Percentiles rank a stretch among this genome's conserved stretches.
These are phyloP conservation scores for Spilarctia lutea DNA, from an alignment of 2,888 invertebrate species.

Conservation along the genomic window DNA sequence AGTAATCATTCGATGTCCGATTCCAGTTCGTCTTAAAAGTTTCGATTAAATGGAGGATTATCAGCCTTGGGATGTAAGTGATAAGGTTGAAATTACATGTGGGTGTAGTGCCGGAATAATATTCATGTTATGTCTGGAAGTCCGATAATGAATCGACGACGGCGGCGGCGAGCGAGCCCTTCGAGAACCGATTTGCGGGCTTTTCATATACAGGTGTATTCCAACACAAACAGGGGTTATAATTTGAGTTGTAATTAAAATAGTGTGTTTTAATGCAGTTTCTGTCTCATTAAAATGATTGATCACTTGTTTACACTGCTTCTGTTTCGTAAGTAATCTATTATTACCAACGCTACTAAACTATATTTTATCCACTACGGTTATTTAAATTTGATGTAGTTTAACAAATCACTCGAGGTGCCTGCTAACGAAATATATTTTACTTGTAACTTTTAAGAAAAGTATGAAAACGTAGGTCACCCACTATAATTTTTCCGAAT, in stretches of 20 bases:
- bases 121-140: slow-evolving; percentile 77
- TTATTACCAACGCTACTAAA: not conserved
- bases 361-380: not conserved
- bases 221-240: slow-evolving; percentile 55
- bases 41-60: slow-evolving; percentile 45
- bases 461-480: not conserved
- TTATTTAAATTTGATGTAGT: not conserved
- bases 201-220: slow-evolving; percentile 64
- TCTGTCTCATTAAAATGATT: slow-evolving; percentile 43
- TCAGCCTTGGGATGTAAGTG: slow-evolving; percentile 36
- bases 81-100: slow-evolving; percentile 51
- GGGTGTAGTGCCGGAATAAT: slow-evolving; percentile 57
- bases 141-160: slow-evolving; percentile 82
- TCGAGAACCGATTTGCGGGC: slow-evolving; percentile 72
- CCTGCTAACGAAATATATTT: not conserved
- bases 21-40: slow-evolving; percentile 78
- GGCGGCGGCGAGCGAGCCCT: slow-evolving; percentile 76
- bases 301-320: slow-evolving; percentile 15
- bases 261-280: slow-evolving; percentile 39
- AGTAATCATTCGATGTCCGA: slow-evolving; percentile 84
- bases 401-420: not conserved
- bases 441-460: not conserved
- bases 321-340: not conserved
- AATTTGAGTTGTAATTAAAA: slow-evolving; percentile 43
- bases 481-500: not conserved